These are phyloP conservation scores for Eurois occulta DNA, from an alignment of 2,888 invertebrate species.

Conservation along the genomic window DNA sequence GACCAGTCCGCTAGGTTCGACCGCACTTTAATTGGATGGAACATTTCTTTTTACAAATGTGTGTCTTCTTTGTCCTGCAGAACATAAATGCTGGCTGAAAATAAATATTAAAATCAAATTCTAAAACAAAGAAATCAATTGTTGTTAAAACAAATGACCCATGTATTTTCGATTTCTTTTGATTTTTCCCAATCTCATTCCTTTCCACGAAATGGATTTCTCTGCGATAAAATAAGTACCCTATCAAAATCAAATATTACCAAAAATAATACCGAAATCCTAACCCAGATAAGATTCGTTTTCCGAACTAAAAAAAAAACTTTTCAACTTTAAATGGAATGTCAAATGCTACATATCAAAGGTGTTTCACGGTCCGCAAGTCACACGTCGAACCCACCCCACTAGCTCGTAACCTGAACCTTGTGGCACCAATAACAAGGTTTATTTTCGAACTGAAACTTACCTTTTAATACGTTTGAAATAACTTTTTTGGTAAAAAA, in stretches of 20 bases:
- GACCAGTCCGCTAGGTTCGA: neutral
- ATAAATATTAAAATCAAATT: neutral
- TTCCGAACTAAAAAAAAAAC: slow-evolving; percentile 35
- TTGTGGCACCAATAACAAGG: neutral
- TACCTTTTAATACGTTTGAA: slow-evolving; percentile 20
- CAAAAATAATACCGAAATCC: slow-evolving; percentile 14
- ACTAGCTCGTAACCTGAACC: slow-evolving; percentile 1
- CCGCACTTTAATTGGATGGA: neutral
- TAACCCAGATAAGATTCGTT: slow-evolving; percentile 19
- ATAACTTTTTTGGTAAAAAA: slow-evolving; percentile 41
- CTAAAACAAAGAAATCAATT: neutral
- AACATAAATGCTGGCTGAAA: neutral
- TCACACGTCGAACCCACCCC: slow-evolving; percentile 20
- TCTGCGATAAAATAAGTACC: neutral
- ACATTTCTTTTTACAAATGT: neutral
- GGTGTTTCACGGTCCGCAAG: slow-evolving; percentile 54
- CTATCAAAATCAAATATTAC: neutral
- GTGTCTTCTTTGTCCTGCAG: neutral
- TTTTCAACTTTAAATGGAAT: slow-evolving; percentile 62
- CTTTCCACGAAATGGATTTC: neutral
- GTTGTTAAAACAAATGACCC: neutral
- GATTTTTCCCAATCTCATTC: neutral
- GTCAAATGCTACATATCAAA: slow-evolving; percentile 64
- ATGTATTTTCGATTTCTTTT: neutral
- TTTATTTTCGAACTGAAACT: slow-evolving; percentile 17